A percentile compares a stretch with the other conserved stretches of the same genome.
Evolutionary conservation across 2,888 invertebrate species (phyloP).

Genomic region (Anthoptus insignis): DNA sequence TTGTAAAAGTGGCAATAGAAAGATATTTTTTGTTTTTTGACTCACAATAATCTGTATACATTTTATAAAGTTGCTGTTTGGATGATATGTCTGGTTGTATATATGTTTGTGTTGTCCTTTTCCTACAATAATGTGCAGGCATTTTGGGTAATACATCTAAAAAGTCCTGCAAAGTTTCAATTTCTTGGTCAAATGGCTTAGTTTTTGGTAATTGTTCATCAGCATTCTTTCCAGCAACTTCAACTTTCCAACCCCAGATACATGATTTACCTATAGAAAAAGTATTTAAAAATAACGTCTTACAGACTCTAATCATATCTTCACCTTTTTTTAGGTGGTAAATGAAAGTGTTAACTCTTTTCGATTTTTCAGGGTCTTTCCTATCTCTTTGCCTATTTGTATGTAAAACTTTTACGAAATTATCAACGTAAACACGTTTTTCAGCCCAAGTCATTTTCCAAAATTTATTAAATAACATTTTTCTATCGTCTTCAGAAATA

Average conservation of each 20-base stretch:
- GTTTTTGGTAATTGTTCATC: background rate
- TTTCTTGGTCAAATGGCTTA: background rate
- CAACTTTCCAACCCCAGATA: slow-evolving; percentile 1
- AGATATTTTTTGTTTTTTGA: no score
- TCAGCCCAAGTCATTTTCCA: slow-evolving; percentile 8
- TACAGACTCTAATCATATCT: background rate
- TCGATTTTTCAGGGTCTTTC: slow-evolving; percentile 37
- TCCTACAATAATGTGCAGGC: background rate
- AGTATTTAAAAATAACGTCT: background rate
- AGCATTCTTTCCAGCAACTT: background rate
- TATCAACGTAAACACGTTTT: slow-evolving; percentile 38
- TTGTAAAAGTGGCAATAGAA: no score
- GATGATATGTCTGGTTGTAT: no score
- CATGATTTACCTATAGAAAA: background rate
- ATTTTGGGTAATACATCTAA: background rate
- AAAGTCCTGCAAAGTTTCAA: background rate
- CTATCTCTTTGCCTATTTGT: slow-evolving; percentile 38
- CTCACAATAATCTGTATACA: no score
- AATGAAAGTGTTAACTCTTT: slow-evolving; percentile 19
- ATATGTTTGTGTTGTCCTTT: slow-evolving; percentile 12
- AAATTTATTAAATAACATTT: slow-evolving; percentile 36
- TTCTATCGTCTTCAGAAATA: slow-evolving; percentile 21
- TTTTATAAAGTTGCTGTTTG: no score
- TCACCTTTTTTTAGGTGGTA: background rate
- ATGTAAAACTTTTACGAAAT: slow-evolving; percentile 37